Evolutionary conservation across 2,888 invertebrate genomes (phyloP), one percentile per base, ranked within the genome.

Genomic region (Hyposoter didymator): DNA sequence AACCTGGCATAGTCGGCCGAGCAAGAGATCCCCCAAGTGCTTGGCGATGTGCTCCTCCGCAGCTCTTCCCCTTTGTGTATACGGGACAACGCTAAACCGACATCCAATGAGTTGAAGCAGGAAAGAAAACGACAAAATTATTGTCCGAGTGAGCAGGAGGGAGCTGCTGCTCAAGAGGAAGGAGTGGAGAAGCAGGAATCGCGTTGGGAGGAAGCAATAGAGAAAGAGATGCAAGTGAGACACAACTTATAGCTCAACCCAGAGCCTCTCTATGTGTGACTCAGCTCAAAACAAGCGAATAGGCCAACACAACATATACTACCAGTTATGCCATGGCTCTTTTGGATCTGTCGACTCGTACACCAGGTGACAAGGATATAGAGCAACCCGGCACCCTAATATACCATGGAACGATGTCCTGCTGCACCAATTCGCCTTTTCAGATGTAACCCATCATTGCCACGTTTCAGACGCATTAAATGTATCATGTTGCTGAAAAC

Each of bases 261-360:
- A 22, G 12, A 62, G 69, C 64, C 66, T 80, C 32, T 66, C 87
- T 88, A 88, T 88, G 90, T 91, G 91, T 92, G 92, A 92, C 91
- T 92, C 92, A 92, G 90, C 89, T 87, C 85, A 88, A 84, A 91
- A 91, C 89, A 89, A 90, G 87, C 91, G 91, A 91, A 91, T 91
- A 91, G 90, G 88, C 91, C 90, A 89, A 88, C 89, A 88, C 89
- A 87, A 79, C 80, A 83, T 87, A 89, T 88, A 87, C 87, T 89
- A 88, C 90, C 90, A 90, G 89, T 83, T 85, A 88, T 84, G 84
- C 87, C 84, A 82, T 82, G 86, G 81, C 84, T 82, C 81, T 85
- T 82, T 87, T 19, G 45, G 59, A n/a, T 45, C 59, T 82, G 83
- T 82, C 70, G 84, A 89, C 87, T 78, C 49, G 62, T 73, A 76